Conservation (phyloP, 2,888 invertebrate genomes). For the Apoda limacodes region DNA sequence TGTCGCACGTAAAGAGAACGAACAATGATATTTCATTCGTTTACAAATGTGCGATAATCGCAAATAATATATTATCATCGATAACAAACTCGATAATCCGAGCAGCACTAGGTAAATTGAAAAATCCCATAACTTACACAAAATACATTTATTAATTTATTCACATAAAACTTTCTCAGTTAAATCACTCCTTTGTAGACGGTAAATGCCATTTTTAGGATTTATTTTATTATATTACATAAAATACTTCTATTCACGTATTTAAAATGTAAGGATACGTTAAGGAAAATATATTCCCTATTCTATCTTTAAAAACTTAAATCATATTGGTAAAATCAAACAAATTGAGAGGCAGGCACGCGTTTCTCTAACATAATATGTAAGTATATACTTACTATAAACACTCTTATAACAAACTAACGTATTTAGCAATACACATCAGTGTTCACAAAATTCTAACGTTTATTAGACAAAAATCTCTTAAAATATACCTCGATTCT, state of each 20-base stretch:
- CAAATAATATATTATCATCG: no score
- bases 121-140: no score
- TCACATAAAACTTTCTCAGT: slow-evolving; percentile 52
- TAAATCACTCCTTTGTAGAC: slow-evolving; percentile 61
- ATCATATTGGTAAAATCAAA: slow-evolving; percentile 41
- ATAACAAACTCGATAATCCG: no score
- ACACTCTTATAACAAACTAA: slow-evolving; percentile 44
- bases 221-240: slow-evolving; percentile 48
- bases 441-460: slow-evolving; percentile 51
- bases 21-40: no score
- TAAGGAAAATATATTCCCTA: no score
- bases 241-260: slow-evolving; percentile 32
- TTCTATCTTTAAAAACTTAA: slow-evolving; percentile 33
- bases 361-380: slow-evolving; percentile 33
- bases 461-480: slow-evolving; percentile 62
- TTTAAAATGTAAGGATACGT: no score
- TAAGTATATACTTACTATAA: slow-evolving; percentile 30
- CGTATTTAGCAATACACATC: slow-evolving; percentile 55
- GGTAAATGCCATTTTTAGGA: slow-evolving; percentile 69
- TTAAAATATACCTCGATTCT: slow-evolving; percentile 66
- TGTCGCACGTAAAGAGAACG: no score
- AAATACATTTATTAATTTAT: slow-evolving; percentile 51
- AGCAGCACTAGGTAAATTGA: no score
- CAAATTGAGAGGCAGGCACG: slow-evolving; percentile 43
- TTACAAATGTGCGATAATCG: no score